Evolutionary conservation across 2,113 vertebrate genomes (phyloP), one percentile per base, ranked within the genome.

Genomic region (Marmota flaviventris): DNA sequence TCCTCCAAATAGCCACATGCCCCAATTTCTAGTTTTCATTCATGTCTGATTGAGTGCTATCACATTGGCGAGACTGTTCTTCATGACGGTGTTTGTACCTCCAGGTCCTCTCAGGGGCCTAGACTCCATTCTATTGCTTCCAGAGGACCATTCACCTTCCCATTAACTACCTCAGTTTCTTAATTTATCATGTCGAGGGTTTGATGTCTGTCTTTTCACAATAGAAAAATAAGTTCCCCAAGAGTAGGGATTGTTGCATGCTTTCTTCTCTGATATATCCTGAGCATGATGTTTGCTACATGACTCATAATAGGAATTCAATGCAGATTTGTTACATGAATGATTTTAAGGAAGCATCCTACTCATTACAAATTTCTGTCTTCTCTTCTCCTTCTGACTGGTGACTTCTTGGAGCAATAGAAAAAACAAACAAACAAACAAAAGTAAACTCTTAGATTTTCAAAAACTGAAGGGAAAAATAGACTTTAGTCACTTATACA

Each of bases 391-490:
- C 56, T 48, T 70, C 42, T 79, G 72, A 56, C 4, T 83, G 27
- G 37, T 91, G 87, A 75, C 11, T 37, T 79, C 22, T 75, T 69
- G 61, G 13, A 86, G 45, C 39, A 91, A 75, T 56, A 85, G 79
- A 45, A 37, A 86, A 37, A 92, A 69, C 48, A 69, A 13, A 81
- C 48, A 69, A 13, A 81, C 9, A 24, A 24, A 24, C 24, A 24
- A 61, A 4, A 56, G 18, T 20, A 20, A 20, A 58, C 56, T 90
- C 12, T 95, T n/a, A 77, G 58, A 72, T 90, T 97, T 95, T 48
- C 12, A 88, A 88, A 81, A 90, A 27, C 17, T 34, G 56, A 95
- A 94, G 48, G 69, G 56, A 85, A 85, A 83, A 93, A 77, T 39
- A 37, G 6, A 70, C 58, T 81, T 89, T 81, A 65, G n/a, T 69